phyloP scores from a whole-genome alignment of 2,113 vertebrate genomes.

The Taxidea taxus region DNA sequence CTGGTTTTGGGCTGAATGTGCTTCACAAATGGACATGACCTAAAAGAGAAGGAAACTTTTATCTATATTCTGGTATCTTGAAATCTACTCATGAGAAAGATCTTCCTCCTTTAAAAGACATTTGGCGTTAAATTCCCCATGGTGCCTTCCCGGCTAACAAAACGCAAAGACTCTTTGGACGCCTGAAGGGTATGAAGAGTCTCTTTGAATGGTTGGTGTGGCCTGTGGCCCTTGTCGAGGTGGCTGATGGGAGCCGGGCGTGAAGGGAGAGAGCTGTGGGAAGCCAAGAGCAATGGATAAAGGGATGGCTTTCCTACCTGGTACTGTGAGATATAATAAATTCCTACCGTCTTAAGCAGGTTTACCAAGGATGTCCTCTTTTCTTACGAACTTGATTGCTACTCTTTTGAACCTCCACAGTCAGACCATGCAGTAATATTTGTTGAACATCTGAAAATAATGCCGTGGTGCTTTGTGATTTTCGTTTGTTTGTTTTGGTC shows the following conservation, averaged over 20 bases:
- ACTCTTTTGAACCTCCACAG: background rate
- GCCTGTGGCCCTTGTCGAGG: background rate
- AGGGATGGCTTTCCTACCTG: fast-evolving
- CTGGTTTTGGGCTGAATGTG: background rate
- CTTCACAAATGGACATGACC: constrained; percentile 26
- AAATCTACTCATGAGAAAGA: background rate
- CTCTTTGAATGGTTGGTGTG: background rate
- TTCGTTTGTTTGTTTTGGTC: background rate
- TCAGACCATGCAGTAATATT: background rate
- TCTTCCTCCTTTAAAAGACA: background rate
- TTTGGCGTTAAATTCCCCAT: background rate
- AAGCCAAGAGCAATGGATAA: fast-evolving
- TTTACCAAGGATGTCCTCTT: background rate
- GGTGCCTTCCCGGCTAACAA: background rate
- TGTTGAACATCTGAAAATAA: background rate
- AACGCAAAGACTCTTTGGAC: background rate
- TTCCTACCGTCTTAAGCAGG: background rate
- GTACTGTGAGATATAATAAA: background rate
- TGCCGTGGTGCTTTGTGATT: background rate
- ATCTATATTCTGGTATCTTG: constrained; percentile 30
- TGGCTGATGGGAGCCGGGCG: background rate
- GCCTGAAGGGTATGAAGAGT: background rate
- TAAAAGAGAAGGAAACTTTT: constrained; percentile 59
- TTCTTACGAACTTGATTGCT: background rate
- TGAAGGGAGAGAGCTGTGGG: background rate